Base-by-base conservation (phyloP, 2,888 invertebrate genomes). In the Rutpela maculata region DNA sequence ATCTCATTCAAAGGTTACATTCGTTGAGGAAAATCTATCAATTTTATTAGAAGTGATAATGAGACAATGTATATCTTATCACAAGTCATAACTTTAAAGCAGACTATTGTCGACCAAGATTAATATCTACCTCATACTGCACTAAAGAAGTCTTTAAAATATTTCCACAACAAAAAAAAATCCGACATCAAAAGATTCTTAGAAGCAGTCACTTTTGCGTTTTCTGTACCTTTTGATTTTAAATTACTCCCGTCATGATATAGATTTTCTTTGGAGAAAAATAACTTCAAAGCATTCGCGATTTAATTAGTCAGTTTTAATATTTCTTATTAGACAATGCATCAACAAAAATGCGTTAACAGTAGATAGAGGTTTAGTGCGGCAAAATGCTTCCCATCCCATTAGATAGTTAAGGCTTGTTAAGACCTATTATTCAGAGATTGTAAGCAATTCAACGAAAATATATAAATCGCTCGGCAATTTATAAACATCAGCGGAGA, bases 381-480 rank as follows among this genome's bases (percentile, higher is more conserved):
- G 55, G n/a, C 9, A 56, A 56, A 17, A 17, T 56, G 56, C n/a
- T 56, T 56, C 17, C 3, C 10, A 56, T 15, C 22, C 11, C 15
- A 59, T 59, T 59, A 59, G 12, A 50, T 7, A 59, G 59, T 22
- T 59, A 59, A 59, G 59, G 59, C 22, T 19, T 10, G 18, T 59
- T 19, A 59, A 59, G 59, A 22, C 11, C 26, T 11, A 31, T 74
- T 74, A 59, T 62, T 68, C 50, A 3, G 12, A 6, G 19, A 76
- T 56, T 19, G 60, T 63, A 77, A 77, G 65, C 65, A 68, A 63
- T 12, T 38, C 57, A 31, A 43, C 59, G 63, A 66, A 66, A 71
- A 60, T 59, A 57, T 70, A 78, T 74, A 74, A 76, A 78, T 76
- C 67, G 67, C 31, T 43, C 18, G 22, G 67, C 67, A 71, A 75